These are phyloP conservation scores for Eristalis pertinax DNA, from an alignment of 2,888 invertebrate species.

Conservation along the genomic window DNA sequence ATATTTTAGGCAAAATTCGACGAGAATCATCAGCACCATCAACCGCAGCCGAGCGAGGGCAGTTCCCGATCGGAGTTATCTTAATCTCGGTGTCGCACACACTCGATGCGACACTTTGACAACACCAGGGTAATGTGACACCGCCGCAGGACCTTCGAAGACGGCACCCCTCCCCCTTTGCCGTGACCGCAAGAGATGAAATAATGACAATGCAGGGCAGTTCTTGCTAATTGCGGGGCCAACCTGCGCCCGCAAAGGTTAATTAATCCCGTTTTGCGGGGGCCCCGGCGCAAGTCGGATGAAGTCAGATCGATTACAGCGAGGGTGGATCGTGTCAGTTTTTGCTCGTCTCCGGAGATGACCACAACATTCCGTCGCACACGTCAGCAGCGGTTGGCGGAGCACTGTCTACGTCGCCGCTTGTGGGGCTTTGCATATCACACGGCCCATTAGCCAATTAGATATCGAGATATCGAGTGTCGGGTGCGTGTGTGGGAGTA, in stretches of 20 bases:
- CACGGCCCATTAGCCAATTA: slow-evolving; percentile 59
- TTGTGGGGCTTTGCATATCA: slow-evolving; percentile 68
- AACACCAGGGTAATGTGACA: slow-evolving; percentile 44
- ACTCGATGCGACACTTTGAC: slow-evolving; percentile 32
- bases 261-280: slow-evolving; percentile 65
- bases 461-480: slow-evolving; percentile 27
- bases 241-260: slow-evolving; percentile 59
- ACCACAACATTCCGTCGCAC: slow-evolving; percentile 55
- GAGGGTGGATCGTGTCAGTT: slow-evolving; percentile 65
- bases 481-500: slow-evolving; percentile 57
- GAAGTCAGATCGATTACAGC: slow-evolving; percentile 50
- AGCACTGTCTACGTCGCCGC: slow-evolving; percentile 6
- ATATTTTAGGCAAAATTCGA: slow-evolving; percentile 33
- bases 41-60: background rate
- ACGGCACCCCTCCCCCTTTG: background rate
- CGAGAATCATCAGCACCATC: slow-evolving; percentile 21
- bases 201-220: slow-evolving; percentile 47
- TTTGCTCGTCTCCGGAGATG: slow-evolving; percentile 4
- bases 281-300: background rate
- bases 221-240: slow-evolving; percentile 64
- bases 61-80: slow-evolving; percentile 14
- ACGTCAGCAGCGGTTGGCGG: slow-evolving; percentile 23
- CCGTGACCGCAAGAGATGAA: slow-evolving; percentile 60
- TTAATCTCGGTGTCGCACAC: slow-evolving; percentile 31
- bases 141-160: slow-evolving; percentile 19